Evolutionary conservation across 2,113 vertebrate species (phyloP), one percentile per base, ranked within the genome.

Genomic region (Austrofundulus limnaeus): DNA sequence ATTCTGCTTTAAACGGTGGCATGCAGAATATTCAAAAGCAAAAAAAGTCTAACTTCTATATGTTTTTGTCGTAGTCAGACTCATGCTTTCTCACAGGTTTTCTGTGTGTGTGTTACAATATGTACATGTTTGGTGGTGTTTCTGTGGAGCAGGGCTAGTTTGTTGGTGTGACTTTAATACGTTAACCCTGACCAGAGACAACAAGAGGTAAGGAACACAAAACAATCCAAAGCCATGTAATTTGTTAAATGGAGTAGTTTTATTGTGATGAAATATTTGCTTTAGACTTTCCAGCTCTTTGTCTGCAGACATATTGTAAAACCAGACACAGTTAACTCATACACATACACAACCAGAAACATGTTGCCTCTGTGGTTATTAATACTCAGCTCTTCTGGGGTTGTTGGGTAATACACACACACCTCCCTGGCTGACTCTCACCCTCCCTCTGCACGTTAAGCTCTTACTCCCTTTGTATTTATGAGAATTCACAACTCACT

Each of bases 311-410:
- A 12, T 24, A 49, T 49, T 49, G 47, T 24, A 15, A 24, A 23
- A 23, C 14, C 41, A 15, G 38, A 71, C 17, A 34, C 31, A 28
- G 28, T 10, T 10, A 34, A 42, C 48, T 28, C 23, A 46, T 55
- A 57, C 66, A 54, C 63, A 55, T 48, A 72, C 14, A 65, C 47
- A 73, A 61, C 73, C 41, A 60, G 2, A n/a, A 15, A 19, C 16
- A 52, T 17, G 16, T 16, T 85, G 57, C 63, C 81, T 65, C 45
- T 56, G 49, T 64, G 57, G 72, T 81, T 88, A 89, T 86, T 85
- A 86, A 88, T 88, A 88, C 61, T 67, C 58, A 59, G 47, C 49
- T 70, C 75, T 58, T 81, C 82, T 83, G 74, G 81, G 85, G 80
- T 80, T 81, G 81, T 50, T 61, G 62, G 46, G 28, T 67, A 75